These are phyloP conservation scores for Chrysomela aeneicollis DNA, from an alignment of 2,888 invertebrate species.

Conservation along the genomic window DNA sequence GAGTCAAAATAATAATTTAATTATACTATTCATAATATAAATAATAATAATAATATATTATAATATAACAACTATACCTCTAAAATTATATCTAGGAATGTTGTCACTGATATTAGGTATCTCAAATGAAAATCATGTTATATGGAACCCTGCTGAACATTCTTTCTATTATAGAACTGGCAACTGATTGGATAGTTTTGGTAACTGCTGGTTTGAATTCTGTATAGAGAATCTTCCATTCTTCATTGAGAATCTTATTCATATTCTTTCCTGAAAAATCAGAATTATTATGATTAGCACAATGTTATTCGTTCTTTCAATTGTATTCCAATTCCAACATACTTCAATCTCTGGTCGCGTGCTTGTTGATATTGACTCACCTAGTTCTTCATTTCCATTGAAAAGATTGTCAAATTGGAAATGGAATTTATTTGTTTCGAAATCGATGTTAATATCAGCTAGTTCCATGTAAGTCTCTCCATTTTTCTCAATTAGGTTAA, in stretches of 20 bases:
- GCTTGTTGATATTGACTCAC: too few relatives aligned
- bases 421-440: neutral
- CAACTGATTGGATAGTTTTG: neutral
- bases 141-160: constrained; percentile 1
- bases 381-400: constrained; percentile 2
- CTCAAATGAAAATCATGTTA: neutral
- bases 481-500: neutral
- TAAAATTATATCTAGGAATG: too few relatives aligned
- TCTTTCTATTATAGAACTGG: neutral
- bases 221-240: neutral
- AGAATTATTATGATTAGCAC: too few relatives aligned
- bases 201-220: neutral
- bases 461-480: neutral
- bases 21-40: too few relatives aligned
- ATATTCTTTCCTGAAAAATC: constrained; percentile 1
- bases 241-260: neutral
- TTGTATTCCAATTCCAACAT: too few relatives aligned
- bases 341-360: too few relatives aligned
- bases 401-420: neutral
- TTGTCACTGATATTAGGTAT: too few relatives aligned
- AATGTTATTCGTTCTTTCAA: too few relatives aligned
- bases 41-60: too few relatives aligned
- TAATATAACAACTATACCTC: too few relatives aligned
- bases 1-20: neutral
- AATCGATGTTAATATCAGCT: neutral